Evolutionary conservation across 2,113 vertebrate genomes (phyloP), one percentile per base, ranked within the genome.

Genomic region (Marmota monax): DNA sequence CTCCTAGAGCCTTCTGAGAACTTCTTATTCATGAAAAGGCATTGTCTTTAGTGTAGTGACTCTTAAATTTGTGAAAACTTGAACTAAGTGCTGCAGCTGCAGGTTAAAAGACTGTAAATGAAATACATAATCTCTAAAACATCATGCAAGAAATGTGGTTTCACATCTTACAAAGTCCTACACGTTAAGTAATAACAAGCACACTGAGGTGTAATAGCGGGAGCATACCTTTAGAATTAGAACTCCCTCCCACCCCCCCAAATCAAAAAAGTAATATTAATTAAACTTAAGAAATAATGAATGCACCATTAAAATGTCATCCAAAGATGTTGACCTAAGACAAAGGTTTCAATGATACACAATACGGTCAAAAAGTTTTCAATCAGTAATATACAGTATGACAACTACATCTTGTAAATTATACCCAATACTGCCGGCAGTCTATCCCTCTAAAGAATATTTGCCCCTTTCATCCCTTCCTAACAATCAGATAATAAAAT

Each of bases 391-490:
- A 99, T 99, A 99, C 99, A 99, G 99, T 99, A 99, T 99, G 99
- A 99, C 99, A 99, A 99, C 99, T 99, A 99, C 99, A 99, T 99
- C 99, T 99, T 99, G 99, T 99, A 99, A 99, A 99, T 99, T 99
- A 99, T 99, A 99, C 99, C 99, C 99, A 99, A 99, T 99, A 99
- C 99, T 99, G 99, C 99, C 99, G 99, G 99, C 99, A 99, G 99
- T 99, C 99, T 99, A 99, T 99, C 99, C 99, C 99, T 99, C 99
- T 99, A 99, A 99, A 99, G 99, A 99, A 99, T 99, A 99, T 99
- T 99, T 99, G 99, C 99, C 99, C 99, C 99, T 99, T 99, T 99
- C 99, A 99, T 99, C 99, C 99, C 99, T 99, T 99, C 99, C 99
- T 99, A 99, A 99, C 99, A 99, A 99, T 99, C 99, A 99, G 99